Base-by-base conservation (phyloP, 2,888 invertebrate species). In the Prosapia bicincta region DNA sequence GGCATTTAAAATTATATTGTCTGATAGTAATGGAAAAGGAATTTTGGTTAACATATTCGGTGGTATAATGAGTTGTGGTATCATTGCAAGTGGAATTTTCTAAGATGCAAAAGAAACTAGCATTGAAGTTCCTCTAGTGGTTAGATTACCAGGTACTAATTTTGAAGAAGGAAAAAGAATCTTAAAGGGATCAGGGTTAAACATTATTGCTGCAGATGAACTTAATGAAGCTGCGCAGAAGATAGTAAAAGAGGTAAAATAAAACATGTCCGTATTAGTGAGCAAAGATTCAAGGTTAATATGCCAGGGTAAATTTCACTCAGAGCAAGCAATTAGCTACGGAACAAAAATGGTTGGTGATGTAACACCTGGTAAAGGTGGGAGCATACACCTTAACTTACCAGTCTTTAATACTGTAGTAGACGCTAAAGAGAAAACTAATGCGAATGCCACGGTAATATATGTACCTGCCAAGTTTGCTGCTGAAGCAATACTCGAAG, bases 301-400 rank as follows among this genome's bases (percentile, higher is more conserved):
- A 80, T 99, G 98, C 86, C 98, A 98, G 86, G 98, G 94, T 76
- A 95, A 95, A 74, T 96, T 96, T 86, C 96, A 96, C 85, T 94
- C 95, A 84, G 94, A 97, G 84, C 98, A 99, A 86, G 98, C 99
- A n/a, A 88, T 99, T 77, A 98, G 99, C 82, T 99, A 99, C 92
- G 98, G 99, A 79, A 98, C 99, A 6, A 94, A 96, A 83, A 86
- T 98, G 84, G 97, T 98, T 79, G 98, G 97, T 77, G 97, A 93
- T 75, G 91, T 92, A 26, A 92, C 90, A 23, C 93, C 93, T 0
- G 95, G 94, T 77, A 98, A 97, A 86, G 97, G 94, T 71, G 97
- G 97, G 28, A 89, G 90, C 79, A 89, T 88, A 71, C 97, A 98
- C 86, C 88, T 98, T 71, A 95, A 93, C 67, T 88, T 93, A 78